Evolutionary conservation across 2,888 invertebrate genomes (phyloP), one percentile per base, ranked within the genome.

Genomic region (Acleris sparsana): DNA sequence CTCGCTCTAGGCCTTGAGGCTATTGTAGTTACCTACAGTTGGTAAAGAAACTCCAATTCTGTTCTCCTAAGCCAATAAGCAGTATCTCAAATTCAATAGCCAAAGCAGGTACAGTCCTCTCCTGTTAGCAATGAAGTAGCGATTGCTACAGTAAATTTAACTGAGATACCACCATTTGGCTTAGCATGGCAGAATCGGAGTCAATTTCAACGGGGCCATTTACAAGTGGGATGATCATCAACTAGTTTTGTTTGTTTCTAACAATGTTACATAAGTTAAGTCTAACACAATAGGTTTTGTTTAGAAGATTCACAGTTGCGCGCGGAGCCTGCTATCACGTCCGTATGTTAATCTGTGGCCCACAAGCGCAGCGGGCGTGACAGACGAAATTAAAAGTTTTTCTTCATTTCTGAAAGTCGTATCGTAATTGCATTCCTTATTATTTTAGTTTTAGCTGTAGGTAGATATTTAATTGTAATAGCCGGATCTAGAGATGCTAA

Each of bases 281-380:
- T 76, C 75, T 72, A 79, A 78, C 69, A 74, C 76, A 78, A 80
- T 77, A 79, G 74, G 72, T 66, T 66, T 66, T 66, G 77, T 79
- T 82, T 77, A 77, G 77, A 73, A 77, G 77, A 78, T 77, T 76
- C 72, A 71, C 71, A 75, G 74, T 67, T 73, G 71, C 71, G 72
- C 58, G 63, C 68, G 68, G 73, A 77, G 74, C 77, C 71, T 74
- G 76, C 67, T 65, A 65, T 62, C 56, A 44, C 61, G 46, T 53
- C 46, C 57, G 66, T 78, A 83, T 84, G 81, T 83, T 80, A 84
- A 85, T 80, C 69, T 71, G 75, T 80, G 84, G 74, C 85, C 89
- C 76, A 88, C 69, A 84, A 86, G 76, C 62, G 66, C 82, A 78
- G 62, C 63, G 29, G 82, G 80, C 89, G 87, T 87, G 72, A 79